Evolutionary conservation across 2,113 vertebrate genomes (phyloP).

Genomic region (Silurus meridionalis): DNA sequence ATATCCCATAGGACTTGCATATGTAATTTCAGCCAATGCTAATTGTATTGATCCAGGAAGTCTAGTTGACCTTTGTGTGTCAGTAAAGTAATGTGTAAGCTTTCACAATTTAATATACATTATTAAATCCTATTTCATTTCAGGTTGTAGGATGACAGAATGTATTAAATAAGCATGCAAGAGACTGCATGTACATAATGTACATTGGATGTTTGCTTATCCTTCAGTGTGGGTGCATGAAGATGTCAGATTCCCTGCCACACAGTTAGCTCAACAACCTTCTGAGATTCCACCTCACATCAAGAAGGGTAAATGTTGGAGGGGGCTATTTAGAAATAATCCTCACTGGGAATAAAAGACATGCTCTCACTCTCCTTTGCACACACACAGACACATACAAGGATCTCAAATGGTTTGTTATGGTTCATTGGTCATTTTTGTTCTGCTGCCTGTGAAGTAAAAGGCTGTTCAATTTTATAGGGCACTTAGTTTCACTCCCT

Average conservation of each 20-base stretch:
- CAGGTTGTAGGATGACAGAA: background rate
- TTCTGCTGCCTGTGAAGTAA: conserved; percentile 27
- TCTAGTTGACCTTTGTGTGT: background rate
- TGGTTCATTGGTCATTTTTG: conserved; percentile 29
- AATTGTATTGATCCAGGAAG: background rate
- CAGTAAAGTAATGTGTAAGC: background rate
- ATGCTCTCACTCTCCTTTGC: background rate
- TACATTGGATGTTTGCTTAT: background rate
- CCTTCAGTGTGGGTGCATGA: background rate
- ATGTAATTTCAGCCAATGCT: background rate
- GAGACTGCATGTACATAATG: background rate
- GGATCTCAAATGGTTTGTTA: conserved; percentile 4
- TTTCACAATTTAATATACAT: background rate
- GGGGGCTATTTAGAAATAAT: background rate
- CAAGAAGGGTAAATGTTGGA: conserved; percentile 17
- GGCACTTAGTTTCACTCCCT: background rate
- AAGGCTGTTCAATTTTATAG: background rate
- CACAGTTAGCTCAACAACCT: background rate
- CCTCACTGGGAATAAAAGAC: background rate
- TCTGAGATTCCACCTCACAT: background rate
- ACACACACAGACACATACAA: conserved; percentile 21
- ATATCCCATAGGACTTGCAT: background rate
- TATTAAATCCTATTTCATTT: background rate
- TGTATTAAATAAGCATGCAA: background rate
- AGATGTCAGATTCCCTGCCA: background rate